Base-by-base conservation (phyloP, 2,113 vertebrate genomes). In the Larimichthys polyactis region DNA sequence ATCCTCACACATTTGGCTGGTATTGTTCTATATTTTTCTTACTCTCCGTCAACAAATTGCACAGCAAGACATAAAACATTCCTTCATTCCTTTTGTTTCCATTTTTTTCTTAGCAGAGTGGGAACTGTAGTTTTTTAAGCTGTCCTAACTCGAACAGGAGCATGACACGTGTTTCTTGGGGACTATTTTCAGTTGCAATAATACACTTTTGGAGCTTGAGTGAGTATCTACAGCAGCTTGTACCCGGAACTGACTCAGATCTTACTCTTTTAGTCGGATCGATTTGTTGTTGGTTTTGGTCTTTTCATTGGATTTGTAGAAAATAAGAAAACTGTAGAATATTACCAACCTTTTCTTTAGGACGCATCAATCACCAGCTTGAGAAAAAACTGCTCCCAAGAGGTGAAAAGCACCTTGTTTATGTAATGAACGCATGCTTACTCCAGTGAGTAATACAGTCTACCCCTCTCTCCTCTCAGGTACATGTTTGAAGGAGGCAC, bases 401-500 rank as follows among this genome's bases (percentile, higher is more conserved):
- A 44, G 8, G 3, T 58, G 24, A 52, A 71, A 71, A 57, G 20
- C 17, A 43, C 32, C 24, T n/a, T 24, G 11, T 46, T n/a, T 36
- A 0, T 36, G 65, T 44, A 32, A 63, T 22, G 3, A 82, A 22
- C 11, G 10, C n/a, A 29, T 6, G 8, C 43, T 65, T 65, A 22
- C n/a, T 15, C 43, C 9, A 1, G 32, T 55, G 49, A 11, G 4
- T 69, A 17, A 43, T 9, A 19, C 48, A 40, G 17, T 68, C 19
- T 29, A 1, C 29, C 24, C 24, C 43, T 85, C 59, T 82, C 58
- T 89, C 19, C 6, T 77, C 44, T 0, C 85, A 99, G 98, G 98
- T 99, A 99, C 93, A 99, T 99, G 98, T 99, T 99, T 94, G 97
- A 98, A 49, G 98, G 98, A 70, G 98, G 98, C 52, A 99, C 97